These are phyloP conservation scores for Drosophila engyochracea DNA, from an alignment of 2,888 invertebrate species.

Conservation along the genomic window DNA sequence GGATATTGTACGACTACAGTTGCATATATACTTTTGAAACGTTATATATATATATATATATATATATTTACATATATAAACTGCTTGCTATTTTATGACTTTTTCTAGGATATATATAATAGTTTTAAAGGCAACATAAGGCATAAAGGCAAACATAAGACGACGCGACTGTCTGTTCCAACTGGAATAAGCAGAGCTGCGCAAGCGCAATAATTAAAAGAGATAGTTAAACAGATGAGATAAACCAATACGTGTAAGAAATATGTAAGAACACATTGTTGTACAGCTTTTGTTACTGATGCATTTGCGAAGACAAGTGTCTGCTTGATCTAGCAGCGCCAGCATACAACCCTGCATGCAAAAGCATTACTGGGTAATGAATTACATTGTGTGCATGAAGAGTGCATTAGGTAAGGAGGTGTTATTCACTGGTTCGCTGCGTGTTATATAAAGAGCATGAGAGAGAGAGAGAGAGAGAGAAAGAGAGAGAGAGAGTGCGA, in stretches of 20 bases:
- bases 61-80: too few relatives aligned
- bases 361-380: neutral
- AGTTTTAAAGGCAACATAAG: too few relatives aligned
- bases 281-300: neutral
- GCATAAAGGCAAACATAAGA: too few relatives aligned
- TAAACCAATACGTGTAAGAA: neutral
- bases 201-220: neutral
- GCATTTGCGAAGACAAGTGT: neutral
- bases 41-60: constrained; percentile 3
- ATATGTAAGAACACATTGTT: neutral
- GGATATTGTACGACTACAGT: neutral
- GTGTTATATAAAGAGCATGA: constrained; percentile 2
- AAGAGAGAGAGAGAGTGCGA: neutral
- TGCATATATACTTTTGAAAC: neutral
- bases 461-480: neutral
- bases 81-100: neutral
- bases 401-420: neutral
- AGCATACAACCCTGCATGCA: neutral
- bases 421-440: neutral
- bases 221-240: neutral
- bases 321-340: neutral
- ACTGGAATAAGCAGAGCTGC: neutral
- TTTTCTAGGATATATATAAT: neutral
- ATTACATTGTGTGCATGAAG: neutral
- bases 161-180: neutral